These are phyloP conservation scores for Dufourea novaeangliae DNA, from an alignment of 1,140 invertebrate genomes.

Conservation along the genomic window DNA sequence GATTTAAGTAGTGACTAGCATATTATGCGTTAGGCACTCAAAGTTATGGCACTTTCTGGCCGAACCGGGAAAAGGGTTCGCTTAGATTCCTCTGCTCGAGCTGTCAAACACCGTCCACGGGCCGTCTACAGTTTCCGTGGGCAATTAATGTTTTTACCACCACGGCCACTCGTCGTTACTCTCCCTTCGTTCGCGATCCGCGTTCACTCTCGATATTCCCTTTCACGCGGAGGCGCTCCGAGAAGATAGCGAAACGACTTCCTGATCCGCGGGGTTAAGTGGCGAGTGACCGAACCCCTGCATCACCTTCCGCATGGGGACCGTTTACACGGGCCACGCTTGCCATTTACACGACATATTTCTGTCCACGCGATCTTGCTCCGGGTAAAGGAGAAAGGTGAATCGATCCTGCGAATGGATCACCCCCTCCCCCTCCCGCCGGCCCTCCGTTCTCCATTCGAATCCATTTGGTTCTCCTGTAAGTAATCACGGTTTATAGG, in stretches of 20 bases:
- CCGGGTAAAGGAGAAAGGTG: conserved; percentile 38
- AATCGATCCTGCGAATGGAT: neutral
- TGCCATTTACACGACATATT: conserved; percentile 48
- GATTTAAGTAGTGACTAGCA: no score
- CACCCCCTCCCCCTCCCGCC: no score
- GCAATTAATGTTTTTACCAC: conserved; percentile 43
- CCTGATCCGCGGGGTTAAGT: conserved; percentile 35
- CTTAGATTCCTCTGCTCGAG: no score
- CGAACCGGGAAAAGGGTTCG: no score
- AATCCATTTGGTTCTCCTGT: neutral
- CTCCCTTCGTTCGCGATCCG: conserved; percentile 33
- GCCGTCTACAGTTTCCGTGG: neutral
- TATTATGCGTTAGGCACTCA: no score
- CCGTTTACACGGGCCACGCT: conserved; percentile 21
- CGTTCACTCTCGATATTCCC: conserved; percentile 51
- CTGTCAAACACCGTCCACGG: neutral
- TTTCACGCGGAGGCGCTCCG: conserved; percentile 20
- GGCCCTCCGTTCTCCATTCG: neutral
- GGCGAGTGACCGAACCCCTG: conserved; percentile 15
- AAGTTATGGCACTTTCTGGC: no score
- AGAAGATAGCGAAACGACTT: conserved; percentile 37
- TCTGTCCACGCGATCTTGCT: neutral
- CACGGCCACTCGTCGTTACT: conserved; percentile 4
- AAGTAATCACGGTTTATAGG: neutral
- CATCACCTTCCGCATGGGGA: conserved; percentile 25